These are phyloP conservation scores for Blera fallax DNA, from an alignment of 2,888 invertebrate genomes.

Conservation along the genomic window DNA sequence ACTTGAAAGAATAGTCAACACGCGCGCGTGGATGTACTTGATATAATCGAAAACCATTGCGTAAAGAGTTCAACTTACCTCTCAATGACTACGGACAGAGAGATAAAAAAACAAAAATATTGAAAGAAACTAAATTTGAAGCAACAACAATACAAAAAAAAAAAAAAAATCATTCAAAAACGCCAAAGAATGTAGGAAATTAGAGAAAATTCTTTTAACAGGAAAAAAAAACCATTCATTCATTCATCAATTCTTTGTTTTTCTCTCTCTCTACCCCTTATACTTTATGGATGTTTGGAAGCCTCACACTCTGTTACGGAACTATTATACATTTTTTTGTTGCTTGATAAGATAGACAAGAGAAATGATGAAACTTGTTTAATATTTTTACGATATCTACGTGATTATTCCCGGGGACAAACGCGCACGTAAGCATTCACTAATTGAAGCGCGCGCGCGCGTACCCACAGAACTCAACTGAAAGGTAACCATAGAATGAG, in stretches of 20 bases:
- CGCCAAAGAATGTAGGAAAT: slow-evolving; percentile 62
- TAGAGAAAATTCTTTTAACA: slow-evolving; percentile 24
- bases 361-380: slow-evolving; percentile 55
- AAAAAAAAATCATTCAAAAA: slow-evolving; percentile 36
- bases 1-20: slow-evolving; percentile 12
- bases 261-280: background rate
- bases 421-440: background rate
- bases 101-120: slow-evolving; percentile 10
- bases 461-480: background rate
- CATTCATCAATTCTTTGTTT: slow-evolving; percentile 56
- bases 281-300: background rate
- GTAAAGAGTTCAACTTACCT: slow-evolving; percentile 36
- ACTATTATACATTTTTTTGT: background rate
- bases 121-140: slow-evolving; percentile 1
- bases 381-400: slow-evolving; percentile 42
- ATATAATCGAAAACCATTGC: slow-evolving; percentile 19
- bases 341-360: slow-evolving; percentile 36
- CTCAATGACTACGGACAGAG: background rate
- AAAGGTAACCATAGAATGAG: slow-evolving; percentile 3
- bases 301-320: slow-evolving; percentile 23
- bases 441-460: slow-evolving; percentile 25
- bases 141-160: background rate
- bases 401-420: slow-evolving; percentile 41
- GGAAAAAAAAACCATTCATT: slow-evolving; percentile 16
- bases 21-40: slow-evolving; percentile 46